phyloP scores from a whole-genome alignment of 2,888 invertebrate species.

The Frankliniella intonsa region DNA sequence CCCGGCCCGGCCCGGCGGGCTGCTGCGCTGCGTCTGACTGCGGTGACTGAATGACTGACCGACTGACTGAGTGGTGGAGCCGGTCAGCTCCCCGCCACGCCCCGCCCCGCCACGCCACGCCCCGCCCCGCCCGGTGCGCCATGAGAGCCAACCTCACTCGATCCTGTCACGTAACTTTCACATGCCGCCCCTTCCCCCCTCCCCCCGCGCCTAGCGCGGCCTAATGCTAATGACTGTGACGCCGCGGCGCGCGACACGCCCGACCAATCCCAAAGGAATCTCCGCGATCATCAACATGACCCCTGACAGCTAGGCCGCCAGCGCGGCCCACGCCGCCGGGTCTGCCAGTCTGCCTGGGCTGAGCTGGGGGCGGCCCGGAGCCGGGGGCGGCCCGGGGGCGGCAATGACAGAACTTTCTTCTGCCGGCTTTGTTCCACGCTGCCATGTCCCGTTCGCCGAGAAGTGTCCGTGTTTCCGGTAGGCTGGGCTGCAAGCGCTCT shows the following conservation, averaged over 20 bases:
- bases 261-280: too few relatives aligned
- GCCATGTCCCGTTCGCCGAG: not conserved
- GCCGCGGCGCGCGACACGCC: not conserved
- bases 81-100: not conserved
- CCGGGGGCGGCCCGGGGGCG: not conserved
- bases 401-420: not conserved
- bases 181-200: not conserved
- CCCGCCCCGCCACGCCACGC: not conserved
- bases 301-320: not conserved
- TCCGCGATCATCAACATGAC: too few relatives aligned
- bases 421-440: not conserved
- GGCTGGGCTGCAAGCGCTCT: not conserved
- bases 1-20: not conserved
- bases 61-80: slow-evolving; percentile 12
- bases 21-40: not conserved
- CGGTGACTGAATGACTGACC: not conserved
- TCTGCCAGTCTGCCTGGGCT: too few relatives aligned
- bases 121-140: too few relatives aligned
- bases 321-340: too few relatives aligned
- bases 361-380: too few relatives aligned
- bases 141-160: slow-evolving; percentile 1
- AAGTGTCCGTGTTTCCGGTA: not conserved
- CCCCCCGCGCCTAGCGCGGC: not conserved
- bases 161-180: slow-evolving; percentile 22
- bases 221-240: not conserved